A percentile compares a stretch with the other conserved stretches of the same genome.
Evolutionary conservation across 2,888 invertebrate species (phyloP).

Genomic region (Heliconius sara): DNA sequence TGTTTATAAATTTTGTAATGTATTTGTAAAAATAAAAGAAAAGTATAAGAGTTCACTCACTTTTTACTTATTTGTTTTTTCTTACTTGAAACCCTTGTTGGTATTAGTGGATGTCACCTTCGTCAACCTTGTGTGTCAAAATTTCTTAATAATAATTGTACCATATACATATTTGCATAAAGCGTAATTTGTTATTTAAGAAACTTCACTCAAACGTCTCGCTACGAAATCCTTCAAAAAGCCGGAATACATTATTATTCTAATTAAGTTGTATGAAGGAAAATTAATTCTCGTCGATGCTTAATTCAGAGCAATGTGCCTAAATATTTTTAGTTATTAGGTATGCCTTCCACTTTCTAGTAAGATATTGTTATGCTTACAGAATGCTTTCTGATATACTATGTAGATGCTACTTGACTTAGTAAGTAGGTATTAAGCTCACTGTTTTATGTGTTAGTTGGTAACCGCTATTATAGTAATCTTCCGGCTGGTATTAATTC

Average conservation of each 20-base stretch:
- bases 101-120: background rate
- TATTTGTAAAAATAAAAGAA: too few species aligned
- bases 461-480: too few species aligned
- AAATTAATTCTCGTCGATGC: slow-evolving; percentile 52
- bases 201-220: slow-evolving; percentile 36
- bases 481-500: too few species aligned
- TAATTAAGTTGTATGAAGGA: slow-evolving; percentile 51
- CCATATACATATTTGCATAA: slow-evolving; percentile 5
- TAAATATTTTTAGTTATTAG: slow-evolving; percentile 50
- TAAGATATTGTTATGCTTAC: background rate
- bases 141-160: background rate
- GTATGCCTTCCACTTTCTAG: slow-evolving; percentile 5
- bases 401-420: too few species aligned
- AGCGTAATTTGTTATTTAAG: slow-evolving; percentile 25
- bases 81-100: background rate
- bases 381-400: background rate
- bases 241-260: slow-evolving; percentile 47
- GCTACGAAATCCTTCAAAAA: slow-evolving; percentile 38
- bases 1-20: too few species aligned
- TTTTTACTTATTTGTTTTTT: background rate
- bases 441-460: too few species aligned
- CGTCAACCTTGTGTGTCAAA: background rate
- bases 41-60: too few species aligned
- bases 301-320: slow-evolving; percentile 51
- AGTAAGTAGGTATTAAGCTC: too few species aligned